Percentiles rank a stretch among this genome's conserved stretches.
These are phyloP conservation scores for Ephialtes manifestator DNA, from an alignment of 2,888 invertebrate genomes.

Conservation along the genomic window DNA sequence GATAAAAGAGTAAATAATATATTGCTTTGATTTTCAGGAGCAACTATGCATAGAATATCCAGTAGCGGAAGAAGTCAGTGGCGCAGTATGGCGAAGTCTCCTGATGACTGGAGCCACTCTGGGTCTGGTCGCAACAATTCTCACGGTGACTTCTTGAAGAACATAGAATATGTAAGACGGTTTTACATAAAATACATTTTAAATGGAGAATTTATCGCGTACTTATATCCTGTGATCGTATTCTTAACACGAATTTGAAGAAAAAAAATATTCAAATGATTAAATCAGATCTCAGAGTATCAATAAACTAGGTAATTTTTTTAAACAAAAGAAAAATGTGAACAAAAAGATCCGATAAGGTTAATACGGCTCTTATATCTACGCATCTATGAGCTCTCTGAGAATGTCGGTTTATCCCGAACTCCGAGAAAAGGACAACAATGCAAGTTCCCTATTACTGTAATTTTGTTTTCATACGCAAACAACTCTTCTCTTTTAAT, in stretches of 20 bases:
- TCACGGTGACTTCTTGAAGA: constrained; percentile 84
- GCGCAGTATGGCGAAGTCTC: constrained; percentile 84
- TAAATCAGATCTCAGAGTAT: constrained; percentile 26
- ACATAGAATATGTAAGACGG: constrained; percentile 48
- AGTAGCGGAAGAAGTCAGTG: constrained; percentile 84
- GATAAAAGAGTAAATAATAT: background rate
- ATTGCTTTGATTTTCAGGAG: constrained; percentile 76
- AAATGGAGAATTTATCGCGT: constrained; percentile 60
- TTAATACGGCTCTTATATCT: constrained; percentile 22
- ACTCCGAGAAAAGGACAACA: constrained; percentile 74
- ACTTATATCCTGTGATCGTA: constrained; percentile 79
- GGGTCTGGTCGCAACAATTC: constrained; percentile 83
- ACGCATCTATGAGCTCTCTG: constrained; percentile 34
- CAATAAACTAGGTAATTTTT: constrained; percentile 42
- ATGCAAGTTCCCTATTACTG: constrained; percentile 76
- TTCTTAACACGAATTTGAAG: constrained; percentile 67
- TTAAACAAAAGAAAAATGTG: constrained; percentile 14
- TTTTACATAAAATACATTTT: constrained; percentile 43
- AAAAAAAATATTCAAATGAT: constrained; percentile 14
- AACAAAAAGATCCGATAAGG: constrained; percentile 1
- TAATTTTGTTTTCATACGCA: constrained; percentile 56
- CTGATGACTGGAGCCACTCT: constrained; percentile 84
- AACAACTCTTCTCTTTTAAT: constrained; percentile 37
- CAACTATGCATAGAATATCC: constrained; percentile 85
- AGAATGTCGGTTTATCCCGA: constrained; percentile 64